Conservation (phyloP, 2,113 vertebrate species). For the Oncorhynchus clarkii region DNA sequence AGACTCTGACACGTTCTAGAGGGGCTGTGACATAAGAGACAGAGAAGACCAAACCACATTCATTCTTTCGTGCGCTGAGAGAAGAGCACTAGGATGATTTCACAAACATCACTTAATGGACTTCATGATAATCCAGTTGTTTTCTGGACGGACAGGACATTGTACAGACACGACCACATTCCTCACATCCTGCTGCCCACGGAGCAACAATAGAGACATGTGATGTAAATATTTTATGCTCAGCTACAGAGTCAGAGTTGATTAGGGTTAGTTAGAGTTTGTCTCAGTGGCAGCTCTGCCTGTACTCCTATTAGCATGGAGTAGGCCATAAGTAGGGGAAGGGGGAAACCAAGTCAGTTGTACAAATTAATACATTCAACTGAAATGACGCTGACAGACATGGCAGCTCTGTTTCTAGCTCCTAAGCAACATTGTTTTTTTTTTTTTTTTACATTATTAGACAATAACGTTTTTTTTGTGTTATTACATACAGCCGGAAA, state of each 20-base stretch:
- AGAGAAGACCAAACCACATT: background rate
- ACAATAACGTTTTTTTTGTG: too few species aligned
- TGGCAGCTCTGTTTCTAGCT: too few species aligned
- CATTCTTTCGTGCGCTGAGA: background rate
- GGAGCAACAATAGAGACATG: slow-evolving; percentile 24
- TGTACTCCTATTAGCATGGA: too few species aligned
- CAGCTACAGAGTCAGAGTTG: too few species aligned
- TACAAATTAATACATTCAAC: too few species aligned
- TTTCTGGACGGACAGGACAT: slow-evolving; percentile 25
- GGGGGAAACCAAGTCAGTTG: too few species aligned
- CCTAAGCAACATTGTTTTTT: too few species aligned
- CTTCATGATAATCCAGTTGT: slow-evolving; percentile 33
- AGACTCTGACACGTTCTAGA: background rate
- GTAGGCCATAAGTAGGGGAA: too few species aligned
- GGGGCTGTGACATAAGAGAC: background rate
- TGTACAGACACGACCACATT: slow-evolving; percentile 38
- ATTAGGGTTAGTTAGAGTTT: slow-evolving; percentile 28
- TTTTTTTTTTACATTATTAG: too few species aligned
- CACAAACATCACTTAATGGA: slow-evolving; percentile 20
- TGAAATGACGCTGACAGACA: too few species aligned
- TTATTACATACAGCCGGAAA: too few species aligned
- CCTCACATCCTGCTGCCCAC: slow-evolving; percentile 49
- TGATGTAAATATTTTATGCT: too few species aligned
- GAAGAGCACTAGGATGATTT: slow-evolving; percentile 14
- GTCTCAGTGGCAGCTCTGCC: slow-evolving; percentile 26